These are phyloP conservation scores for Pyrrhosoma nymphula DNA, from an alignment of 2,888 invertebrate genomes.

Conservation along the genomic window DNA sequence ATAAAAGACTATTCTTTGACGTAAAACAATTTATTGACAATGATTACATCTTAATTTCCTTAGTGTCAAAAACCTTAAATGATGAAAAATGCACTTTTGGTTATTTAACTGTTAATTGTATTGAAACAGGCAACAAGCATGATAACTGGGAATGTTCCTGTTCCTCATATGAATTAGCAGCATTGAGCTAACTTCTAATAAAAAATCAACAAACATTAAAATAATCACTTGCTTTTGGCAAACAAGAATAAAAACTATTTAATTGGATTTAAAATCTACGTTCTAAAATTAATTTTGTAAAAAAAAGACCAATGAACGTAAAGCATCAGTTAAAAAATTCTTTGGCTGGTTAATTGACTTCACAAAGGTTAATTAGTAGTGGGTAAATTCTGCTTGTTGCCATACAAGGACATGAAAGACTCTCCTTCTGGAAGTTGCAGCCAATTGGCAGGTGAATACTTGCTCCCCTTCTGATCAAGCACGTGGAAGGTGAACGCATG, in stretches of 20 bases:
- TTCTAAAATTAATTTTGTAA: background rate
- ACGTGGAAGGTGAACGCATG: slow-evolving; percentile 98
- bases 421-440: slow-evolving; percentile 86
- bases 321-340: background rate
- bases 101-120: background rate
- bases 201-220: background rate
- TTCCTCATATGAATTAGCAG: background rate
- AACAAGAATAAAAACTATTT: background rate
- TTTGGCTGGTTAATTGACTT: slow-evolving; percentile 47
- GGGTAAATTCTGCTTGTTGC: slow-evolving; percentile 71
- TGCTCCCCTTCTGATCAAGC: slow-evolving; percentile 87
- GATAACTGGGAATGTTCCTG: background rate
- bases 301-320: background rate
- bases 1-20: background rate
- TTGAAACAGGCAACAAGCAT: too few species aligned
- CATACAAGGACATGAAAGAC: slow-evolving; percentile 86
- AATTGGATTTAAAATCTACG: background rate
- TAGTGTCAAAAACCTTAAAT: background rate
- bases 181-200: background rate
- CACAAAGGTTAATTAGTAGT: background rate
- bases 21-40: background rate
- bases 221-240: background rate
- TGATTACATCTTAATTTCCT: background rate
- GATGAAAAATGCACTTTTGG: background rate
- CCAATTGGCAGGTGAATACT: slow-evolving; percentile 93